Base-by-base conservation (phyloP, 2,113 vertebrate genomes). In the Oreotrochilus melanogaster region DNA sequence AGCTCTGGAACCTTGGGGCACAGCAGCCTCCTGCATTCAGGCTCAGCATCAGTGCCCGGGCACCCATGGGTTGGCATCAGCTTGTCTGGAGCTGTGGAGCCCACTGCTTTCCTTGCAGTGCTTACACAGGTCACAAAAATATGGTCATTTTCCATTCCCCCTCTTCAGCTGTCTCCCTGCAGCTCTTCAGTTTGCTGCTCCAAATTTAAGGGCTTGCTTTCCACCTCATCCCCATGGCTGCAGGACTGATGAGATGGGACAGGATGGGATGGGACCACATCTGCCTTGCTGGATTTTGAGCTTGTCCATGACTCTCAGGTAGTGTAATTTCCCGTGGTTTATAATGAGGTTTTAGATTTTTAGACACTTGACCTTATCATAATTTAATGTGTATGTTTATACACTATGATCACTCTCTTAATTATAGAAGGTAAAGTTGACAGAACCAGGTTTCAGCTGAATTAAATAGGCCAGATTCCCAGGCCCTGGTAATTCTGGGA, bases 101-200 rank as follows among this genome's bases (percentile, higher is more conserved):
- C 0, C 0, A 2, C n/a, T 60, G 45, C 58, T 83, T 45, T 65
- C n/a, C 27, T 67, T 85, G 71, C 42, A 42, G 47, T 19, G 22
- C 45, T 45, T 19, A 22, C 37, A 37, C 31, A 31, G 25, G 22
- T 18, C 37, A 9, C 7, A 58, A 17, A 69, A 69, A 75, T 30
- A 7, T 0, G 2, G 37, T 27, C 39, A 19, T 69, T 88, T 51
- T 66, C 74, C 33, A 7, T 67, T 51, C 19, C 47, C 11, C 2
- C 24, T 76, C 62, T 15, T 93, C 47, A 43, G 28, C 3, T 0
- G 0, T 66, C 23, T 58, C 42, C 25, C 33, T 1, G 1, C 1
- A 3, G 35, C 50, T 86, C 60, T 86, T 62, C 37, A 48, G 60
- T 15, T 91, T 50, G 23, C 37, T 89, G 9, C 25, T 14, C 23